Conservation (phyloP, 2,797 vertebrate genomes). For the Rallus crepitans region DNA sequence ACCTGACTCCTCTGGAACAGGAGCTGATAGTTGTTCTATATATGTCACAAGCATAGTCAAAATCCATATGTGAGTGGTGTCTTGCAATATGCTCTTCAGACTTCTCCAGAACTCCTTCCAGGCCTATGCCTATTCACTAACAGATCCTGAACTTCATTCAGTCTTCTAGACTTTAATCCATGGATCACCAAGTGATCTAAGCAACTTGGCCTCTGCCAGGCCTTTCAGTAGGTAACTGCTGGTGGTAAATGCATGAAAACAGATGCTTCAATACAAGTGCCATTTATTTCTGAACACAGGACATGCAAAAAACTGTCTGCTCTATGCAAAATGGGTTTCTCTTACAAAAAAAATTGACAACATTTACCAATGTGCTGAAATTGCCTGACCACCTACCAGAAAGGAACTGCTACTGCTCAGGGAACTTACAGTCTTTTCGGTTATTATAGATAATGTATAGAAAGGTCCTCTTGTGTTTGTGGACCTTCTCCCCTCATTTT, state of each 20-base stretch:
- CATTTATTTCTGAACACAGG: not conserved
- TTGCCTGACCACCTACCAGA: not conserved
- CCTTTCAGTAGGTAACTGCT: not conserved
- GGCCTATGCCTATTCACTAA: not conserved
- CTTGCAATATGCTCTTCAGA: not conserved
- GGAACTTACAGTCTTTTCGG: not conserved
- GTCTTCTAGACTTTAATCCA: not conserved
- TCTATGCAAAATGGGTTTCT: not conserved
- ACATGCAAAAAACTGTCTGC: not conserved
- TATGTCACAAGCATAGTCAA: not conserved
- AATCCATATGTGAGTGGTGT: rapidly evolving
- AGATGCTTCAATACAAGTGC: not conserved
- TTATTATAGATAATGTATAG: not conserved
- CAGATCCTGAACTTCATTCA: not conserved
- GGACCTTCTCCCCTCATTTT: not conserved
- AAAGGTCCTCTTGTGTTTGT: not conserved
- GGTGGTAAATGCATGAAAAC: not conserved
- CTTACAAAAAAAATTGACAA: not conserved
- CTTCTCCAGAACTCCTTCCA: not conserved
- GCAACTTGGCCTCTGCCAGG: not conserved
- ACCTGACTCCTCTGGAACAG: not conserved
- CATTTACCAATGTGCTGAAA: rapidly evolving
- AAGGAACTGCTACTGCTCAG: rapidly evolving
- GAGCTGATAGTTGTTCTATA: not conserved
- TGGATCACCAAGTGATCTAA: not conserved